A percentile compares a stretch with the other conserved stretches of the same genome.
Conservation (phyloP, 2,888 invertebrate species). For the Noctua comes region DNA sequence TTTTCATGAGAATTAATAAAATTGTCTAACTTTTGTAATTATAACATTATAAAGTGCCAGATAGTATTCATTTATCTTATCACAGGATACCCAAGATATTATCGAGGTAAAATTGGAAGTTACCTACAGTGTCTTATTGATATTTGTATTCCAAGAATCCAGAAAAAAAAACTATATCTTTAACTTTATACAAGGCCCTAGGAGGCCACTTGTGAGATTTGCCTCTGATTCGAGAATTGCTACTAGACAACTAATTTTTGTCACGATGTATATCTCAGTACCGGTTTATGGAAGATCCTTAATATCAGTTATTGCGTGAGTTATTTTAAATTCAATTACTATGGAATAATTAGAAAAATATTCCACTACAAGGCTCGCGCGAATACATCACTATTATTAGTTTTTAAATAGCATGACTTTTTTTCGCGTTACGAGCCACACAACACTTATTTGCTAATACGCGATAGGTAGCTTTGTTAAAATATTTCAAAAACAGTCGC, state of each 20-base stretch:
- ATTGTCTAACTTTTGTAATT: constrained; percentile 31
- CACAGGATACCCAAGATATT: constrained; percentile 54
- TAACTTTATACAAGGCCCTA: constrained; percentile 34
- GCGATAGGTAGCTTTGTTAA: not conserved
- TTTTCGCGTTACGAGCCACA: not conserved
- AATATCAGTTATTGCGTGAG: constrained; percentile 37
- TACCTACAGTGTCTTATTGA: constrained; percentile 25
- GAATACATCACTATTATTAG: constrained; percentile 2
- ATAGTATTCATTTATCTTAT: constrained; percentile 51
- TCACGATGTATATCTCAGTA: constrained; percentile 10
- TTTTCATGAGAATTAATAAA: constrained; percentile 18
- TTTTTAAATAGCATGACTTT: not conserved
- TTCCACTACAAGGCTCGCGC: constrained; percentile 28
- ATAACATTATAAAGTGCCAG: constrained; percentile 42
- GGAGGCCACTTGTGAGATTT: constrained; percentile 42
- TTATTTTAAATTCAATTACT: constrained; percentile 21
- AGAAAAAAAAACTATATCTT: constrained; percentile 41
- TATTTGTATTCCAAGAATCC: constrained; percentile 27
- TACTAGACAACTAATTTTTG: constrained; percentile 4
- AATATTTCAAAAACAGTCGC: constrained; percentile 13
- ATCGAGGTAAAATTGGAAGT: constrained; percentile 32
- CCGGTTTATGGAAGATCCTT: constrained; percentile 31
- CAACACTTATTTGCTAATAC: not conserved
- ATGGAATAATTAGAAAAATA: constrained; percentile 18
- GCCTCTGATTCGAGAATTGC: constrained; percentile 16